Conservation (phyloP, 2,888 invertebrate genomes). For the Octodonta nipae region DNA sequence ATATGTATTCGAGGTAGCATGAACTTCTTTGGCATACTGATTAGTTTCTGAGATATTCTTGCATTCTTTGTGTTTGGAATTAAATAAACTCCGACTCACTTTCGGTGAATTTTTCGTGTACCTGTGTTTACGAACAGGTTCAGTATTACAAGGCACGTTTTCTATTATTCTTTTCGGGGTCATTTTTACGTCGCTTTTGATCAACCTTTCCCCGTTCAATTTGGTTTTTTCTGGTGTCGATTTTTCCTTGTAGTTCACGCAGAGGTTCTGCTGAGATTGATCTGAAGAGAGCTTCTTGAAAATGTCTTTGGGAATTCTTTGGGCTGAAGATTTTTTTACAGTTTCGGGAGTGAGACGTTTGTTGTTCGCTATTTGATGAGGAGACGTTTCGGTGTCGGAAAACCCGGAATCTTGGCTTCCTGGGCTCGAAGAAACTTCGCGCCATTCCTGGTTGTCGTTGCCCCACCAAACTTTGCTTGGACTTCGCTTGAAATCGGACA, state of each 20-base stretch:
- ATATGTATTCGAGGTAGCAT: slow-evolving; percentile 18
- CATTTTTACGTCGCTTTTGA: slow-evolving; percentile 14
- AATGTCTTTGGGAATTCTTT: slow-evolving; percentile 24
- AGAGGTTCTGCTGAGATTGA: slow-evolving; percentile 16
- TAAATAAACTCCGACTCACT: slow-evolving; percentile 32
- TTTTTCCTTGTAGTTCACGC: slow-evolving; percentile 35
- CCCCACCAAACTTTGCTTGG: slow-evolving; percentile 59
- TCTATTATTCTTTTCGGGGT: slow-evolving; percentile 12
- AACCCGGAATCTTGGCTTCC: slow-evolving; percentile 64
- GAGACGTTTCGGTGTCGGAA: slow-evolving; percentile 61
- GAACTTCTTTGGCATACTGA: slow-evolving; percentile 29
- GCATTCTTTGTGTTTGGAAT: slow-evolving; percentile 18
- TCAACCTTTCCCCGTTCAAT: slow-evolving; percentile 12
- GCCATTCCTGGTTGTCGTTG: slow-evolving; percentile 25
- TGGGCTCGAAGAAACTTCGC: slow-evolving; percentile 47
- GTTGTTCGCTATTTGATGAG: no score
- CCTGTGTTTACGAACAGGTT: slow-evolving; percentile 17
- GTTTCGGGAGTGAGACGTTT: slow-evolving; percentile 22
- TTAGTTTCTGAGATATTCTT: slow-evolving; percentile 18
- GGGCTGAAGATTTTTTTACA: slow-evolving; percentile 20
- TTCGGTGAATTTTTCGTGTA: slow-evolving; percentile 25
- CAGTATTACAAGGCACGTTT: slow-evolving; percentile 13
- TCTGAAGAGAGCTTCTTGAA: slow-evolving; percentile 22
- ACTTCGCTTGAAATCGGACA: slow-evolving; percentile 54
- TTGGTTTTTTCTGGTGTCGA: slow-evolving; percentile 25